A percentile compares a stretch with the other conserved stretches of the same genome.
phyloP scores from a whole-genome alignment of 92 coral and sea anemone species.

The Scolanthus callimorphus region DNA sequence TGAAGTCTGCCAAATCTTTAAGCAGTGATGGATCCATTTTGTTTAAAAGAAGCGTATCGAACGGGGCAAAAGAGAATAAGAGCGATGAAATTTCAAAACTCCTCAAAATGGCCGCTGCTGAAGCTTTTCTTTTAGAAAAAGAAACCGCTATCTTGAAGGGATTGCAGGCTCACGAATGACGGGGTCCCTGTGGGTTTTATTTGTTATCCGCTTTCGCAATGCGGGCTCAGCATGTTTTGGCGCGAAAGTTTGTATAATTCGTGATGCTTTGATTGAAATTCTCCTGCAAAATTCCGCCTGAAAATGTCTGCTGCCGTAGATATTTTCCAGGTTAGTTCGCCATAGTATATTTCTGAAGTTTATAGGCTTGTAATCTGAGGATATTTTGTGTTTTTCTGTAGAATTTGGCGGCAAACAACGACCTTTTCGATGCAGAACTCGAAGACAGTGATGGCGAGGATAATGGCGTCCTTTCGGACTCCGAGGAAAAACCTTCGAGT shows the following conservation, averaged over 20 bases:
- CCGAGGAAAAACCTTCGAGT: constrained; percentile 8
- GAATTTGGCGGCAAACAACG: constrained; percentile 35
- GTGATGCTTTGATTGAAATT: too few species aligned
- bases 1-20: constrained; percentile 78
- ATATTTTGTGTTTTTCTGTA: constrained; percentile 1
- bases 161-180: too few species aligned
- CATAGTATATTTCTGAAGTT: too few species aligned
- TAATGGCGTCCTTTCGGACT: constrained; percentile 8
- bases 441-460: constrained; percentile 55
- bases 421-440: constrained; percentile 62
- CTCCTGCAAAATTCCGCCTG: not conserved
- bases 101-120: too few species aligned
- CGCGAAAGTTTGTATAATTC: not conserved
- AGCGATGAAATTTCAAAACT: too few species aligned
- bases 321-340: constrained; percentile 36
- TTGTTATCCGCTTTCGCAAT: too few species aligned
- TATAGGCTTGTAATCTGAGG: too few species aligned
- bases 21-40: constrained; percentile 77
- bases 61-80: too few species aligned
- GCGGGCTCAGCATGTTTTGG: not conserved
- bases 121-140: too few species aligned
- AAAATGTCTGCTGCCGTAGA: constrained; percentile 49
- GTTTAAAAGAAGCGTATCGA: too few species aligned
- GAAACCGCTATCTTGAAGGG: too few species aligned
- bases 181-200: too few species aligned